phyloP scores from a whole-genome alignment of 1,140 invertebrate genomes.

The Rhyzopertha dominica region DNA sequence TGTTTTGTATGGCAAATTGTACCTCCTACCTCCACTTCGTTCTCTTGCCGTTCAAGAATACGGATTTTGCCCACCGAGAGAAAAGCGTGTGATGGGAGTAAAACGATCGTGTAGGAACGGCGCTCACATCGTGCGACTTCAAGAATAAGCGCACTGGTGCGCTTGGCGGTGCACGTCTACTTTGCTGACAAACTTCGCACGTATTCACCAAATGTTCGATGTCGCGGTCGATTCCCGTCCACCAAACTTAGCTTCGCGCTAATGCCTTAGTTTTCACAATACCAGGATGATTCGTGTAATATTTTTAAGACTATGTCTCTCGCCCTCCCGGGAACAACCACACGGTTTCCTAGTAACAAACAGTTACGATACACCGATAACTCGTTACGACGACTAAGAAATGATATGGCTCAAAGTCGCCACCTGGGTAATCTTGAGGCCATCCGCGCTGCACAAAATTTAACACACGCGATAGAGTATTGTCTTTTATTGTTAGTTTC shows the following conservation, averaged over 20 bases:
- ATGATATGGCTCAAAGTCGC: conserved; percentile 6
- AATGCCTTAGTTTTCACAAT: conserved; percentile 50
- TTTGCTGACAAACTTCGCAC: neutral
- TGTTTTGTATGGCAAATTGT: too few species aligned
- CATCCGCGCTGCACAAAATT: conserved; percentile 4
- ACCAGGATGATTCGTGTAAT: conserved; percentile 46
- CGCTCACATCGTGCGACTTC: too few species aligned
- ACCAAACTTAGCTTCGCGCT: conserved; percentile 33
- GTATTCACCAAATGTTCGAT: conserved; percentile 33
- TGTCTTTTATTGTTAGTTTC: neutral
- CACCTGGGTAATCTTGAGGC: neutral
- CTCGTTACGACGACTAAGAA: conserved; percentile 6
- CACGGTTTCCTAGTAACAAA: conserved; percentile 8
- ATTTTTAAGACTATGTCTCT: conserved; percentile 30
- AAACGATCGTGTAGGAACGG: too few species aligned
- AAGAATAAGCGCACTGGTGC: too few species aligned
- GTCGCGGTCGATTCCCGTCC: conserved; percentile 44
- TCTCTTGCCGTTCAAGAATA: too few species aligned
- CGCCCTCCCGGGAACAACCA: conserved; percentile 34
- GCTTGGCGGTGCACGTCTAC: conserved; percentile 21
- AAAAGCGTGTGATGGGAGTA: too few species aligned
- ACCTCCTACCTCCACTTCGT: too few species aligned
- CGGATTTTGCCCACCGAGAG: too few species aligned
- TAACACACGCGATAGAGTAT: neutral
- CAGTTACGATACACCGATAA: neutral